A percentile compares a stretch with the other conserved stretches of the same genome.
Conservation (phyloP, 2,113 vertebrate genomes). For the Erythrolamprus reginae region DNA sequence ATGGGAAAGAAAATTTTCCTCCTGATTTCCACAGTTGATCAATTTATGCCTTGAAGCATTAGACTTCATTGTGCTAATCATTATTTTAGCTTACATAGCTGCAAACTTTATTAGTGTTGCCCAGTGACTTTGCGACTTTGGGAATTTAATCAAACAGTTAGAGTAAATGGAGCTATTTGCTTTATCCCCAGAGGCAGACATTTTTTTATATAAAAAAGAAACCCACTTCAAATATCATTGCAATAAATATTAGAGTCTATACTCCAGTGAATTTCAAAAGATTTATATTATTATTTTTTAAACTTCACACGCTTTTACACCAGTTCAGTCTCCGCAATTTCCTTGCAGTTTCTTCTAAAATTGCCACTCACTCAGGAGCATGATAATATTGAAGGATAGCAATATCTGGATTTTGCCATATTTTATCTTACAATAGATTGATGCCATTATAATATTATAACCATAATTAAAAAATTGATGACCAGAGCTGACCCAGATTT, state of each 20-base stretch:
- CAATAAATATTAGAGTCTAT: slow-evolving; percentile 66
- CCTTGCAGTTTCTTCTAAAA: slow-evolving; percentile 59
- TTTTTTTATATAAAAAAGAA: slow-evolving; percentile 20
- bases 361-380: slow-evolving; percentile 55
- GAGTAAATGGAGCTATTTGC: slow-evolving; percentile 60
- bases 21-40: slow-evolving; percentile 34
- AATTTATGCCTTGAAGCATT: slow-evolving; percentile 37
- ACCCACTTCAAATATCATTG: slow-evolving; percentile 45
- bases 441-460: not conserved
- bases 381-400: slow-evolving; percentile 39
- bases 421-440: not conserved
- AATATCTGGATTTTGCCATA: slow-evolving; percentile 41
- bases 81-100: slow-evolving; percentile 54
- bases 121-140: slow-evolving; percentile 46
- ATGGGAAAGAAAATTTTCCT: not conserved
- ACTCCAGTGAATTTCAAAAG: slow-evolving; percentile 61
- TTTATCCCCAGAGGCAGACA: slow-evolving; percentile 58
- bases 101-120: slow-evolving; percentile 46
- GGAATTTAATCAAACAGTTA: slow-evolving; percentile 63
- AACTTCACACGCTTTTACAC: slow-evolving; percentile 59
- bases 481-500: not conserved
- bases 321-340: slow-evolving; percentile 61
- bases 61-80: slow-evolving; percentile 39
- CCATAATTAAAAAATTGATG: not conserved
- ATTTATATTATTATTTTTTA: slow-evolving; percentile 63